Evolutionary conservation across 2,888 invertebrate species (phyloP), one percentile per base, ranked within the genome.

Genomic region (Hyppa rectilinea): DNA sequence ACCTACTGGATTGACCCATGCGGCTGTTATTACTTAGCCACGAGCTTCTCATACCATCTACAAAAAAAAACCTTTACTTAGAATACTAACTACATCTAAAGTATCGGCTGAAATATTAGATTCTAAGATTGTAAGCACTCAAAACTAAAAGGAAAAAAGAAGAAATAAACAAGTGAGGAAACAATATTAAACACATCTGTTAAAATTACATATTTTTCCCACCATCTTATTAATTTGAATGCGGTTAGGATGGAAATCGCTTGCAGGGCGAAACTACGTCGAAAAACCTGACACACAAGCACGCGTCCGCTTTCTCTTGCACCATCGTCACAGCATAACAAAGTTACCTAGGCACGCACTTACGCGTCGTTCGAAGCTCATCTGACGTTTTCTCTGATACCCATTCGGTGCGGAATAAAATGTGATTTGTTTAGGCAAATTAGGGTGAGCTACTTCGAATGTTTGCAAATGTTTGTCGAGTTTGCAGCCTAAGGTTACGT

Each of bases 371-470:
- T 76, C 56, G 55, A 38, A 69, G 29, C 78, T 68, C 83, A 78
- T 73, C 61, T 47, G 63, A 43, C 80, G 66, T 64, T 73, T n/a
- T 74, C 58, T 55, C 49, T 47, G 52, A 67, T 78, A 70, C 55
- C 65, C 58, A 69, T 81, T 74, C 10, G 40, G 59, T 26, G 56
- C 49, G n/a, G 62, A 77, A 83, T 85, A 78, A 80, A 75, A 80
- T 53, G 71, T 66, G 81, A 83, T 80, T 75, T 82, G 66, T 71
- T 85, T 71, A 75, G 66, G 61, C 73, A 76, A 83, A 85, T 72
- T 71, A 76, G 74, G 68, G 31, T 36, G 17, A 72, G 47, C 38
- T 29, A 49, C 56, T 67, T 50, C 62, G 34, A 26, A 62, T 74
- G 63, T 62, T 80, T 75, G 75, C 34, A 20, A 58, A 76, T 38